Percentiles rank a stretch among this genome's conserved stretches.
Conservation (phyloP, 2,888 invertebrate species). For the Lutraria lutraria region DNA sequence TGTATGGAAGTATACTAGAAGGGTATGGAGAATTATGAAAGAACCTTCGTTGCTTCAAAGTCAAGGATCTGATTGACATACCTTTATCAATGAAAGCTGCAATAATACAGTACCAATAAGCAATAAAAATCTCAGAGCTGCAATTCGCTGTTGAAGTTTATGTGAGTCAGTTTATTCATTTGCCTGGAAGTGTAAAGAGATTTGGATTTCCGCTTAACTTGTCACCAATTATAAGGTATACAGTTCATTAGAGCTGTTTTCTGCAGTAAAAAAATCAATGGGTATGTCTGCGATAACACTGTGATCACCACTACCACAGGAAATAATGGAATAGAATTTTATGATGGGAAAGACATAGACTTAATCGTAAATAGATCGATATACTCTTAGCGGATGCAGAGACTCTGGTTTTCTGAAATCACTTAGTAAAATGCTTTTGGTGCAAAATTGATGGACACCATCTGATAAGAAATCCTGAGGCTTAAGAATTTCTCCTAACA, state of each 20-base stretch:
- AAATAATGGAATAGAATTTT: constrained; percentile 54
- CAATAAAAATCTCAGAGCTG: background rate
- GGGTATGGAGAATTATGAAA: no score
- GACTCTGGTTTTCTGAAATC: background rate
- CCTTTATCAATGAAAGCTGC: no score
- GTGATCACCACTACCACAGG: constrained; percentile 27
- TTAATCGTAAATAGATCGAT: constrained; percentile 39
- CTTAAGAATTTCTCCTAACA: no score
- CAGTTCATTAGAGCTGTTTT: constrained; percentile 14
- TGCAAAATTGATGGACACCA: background rate
- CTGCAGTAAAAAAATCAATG: constrained; percentile 48
- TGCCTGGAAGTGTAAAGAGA: constrained; percentile 15
- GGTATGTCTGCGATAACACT: constrained; percentile 22
- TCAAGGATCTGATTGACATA: no score
- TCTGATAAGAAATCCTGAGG: background rate
- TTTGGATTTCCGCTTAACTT: background rate
- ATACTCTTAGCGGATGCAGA: constrained; percentile 17
- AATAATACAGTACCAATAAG: no score
- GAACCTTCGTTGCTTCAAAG: no score
- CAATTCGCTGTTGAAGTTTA: background rate
- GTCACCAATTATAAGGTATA: constrained; percentile 3
- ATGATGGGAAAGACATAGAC: constrained; percentile 42
- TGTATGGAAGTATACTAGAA: no score
- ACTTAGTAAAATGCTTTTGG: background rate
- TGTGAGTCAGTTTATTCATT: background rate